These are phyloP conservation scores for Poeciliopsis retropinna DNA, from an alignment of 2,113 vertebrate genomes.

Conservation along the genomic window DNA sequence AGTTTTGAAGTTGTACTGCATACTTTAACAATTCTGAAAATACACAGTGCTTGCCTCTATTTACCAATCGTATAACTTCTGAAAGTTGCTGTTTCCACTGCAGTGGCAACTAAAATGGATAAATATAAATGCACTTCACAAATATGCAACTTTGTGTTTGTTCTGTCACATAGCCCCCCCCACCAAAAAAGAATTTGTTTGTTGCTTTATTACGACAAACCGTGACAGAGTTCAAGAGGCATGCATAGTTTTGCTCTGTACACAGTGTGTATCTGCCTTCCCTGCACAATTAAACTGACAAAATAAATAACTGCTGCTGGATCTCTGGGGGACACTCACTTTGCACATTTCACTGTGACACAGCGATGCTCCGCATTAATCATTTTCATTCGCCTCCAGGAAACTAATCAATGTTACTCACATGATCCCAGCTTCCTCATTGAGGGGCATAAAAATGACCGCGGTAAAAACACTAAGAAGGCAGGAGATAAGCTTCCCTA, in stretches of 20 bases:
- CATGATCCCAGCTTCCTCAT: constrained; percentile 1
- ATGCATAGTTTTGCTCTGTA: not conserved
- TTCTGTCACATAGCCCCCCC: no score
- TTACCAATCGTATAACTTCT: no score
- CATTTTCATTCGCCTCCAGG: not conserved
- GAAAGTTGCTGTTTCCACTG: no score
- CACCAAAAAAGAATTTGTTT: no score
- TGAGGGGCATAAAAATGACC: constrained; percentile 5
- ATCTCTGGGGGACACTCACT: not conserved
- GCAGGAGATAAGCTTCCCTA: constrained; percentile 1
- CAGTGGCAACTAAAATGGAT: no score
- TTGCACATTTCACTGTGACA: not conserved
- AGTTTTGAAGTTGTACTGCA: no score
- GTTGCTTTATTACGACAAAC: not conserved
- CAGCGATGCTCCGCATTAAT: not conserved
- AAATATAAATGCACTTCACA: no score
- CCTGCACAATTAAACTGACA: not conserved
- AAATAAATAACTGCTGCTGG: not conserved
- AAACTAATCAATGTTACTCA: constrained; percentile 27
- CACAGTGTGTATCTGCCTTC: not conserved
- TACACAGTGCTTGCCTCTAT: no score
- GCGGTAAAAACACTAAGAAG: constrained; percentile 3
- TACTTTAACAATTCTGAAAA: no score
- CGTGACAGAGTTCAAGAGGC: not conserved
- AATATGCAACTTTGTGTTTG: no score